Evolutionary conservation across 2,888 invertebrate species (phyloP).

Genomic region (Operophtera brumata): DNA sequence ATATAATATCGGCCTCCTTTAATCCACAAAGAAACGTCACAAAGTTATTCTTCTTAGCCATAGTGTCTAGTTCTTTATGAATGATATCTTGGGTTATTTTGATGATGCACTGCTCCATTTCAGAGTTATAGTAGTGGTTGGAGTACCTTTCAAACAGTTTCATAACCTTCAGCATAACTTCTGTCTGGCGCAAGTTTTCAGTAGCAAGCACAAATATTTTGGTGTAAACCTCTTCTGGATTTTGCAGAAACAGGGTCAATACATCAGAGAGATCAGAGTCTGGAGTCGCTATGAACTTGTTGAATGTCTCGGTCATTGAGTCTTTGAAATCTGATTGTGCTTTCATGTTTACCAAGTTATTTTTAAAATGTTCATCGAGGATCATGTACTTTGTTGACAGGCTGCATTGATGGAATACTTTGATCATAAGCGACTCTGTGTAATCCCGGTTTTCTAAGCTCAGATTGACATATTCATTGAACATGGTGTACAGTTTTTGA

Average conservation of each 20-base stretch:
- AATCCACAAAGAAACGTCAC: conserved; percentile 55
- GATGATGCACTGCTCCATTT: conserved; percentile 61
- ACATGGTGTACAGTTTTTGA: conserved; percentile 45
- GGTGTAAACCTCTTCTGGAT: conserved; percentile 53
- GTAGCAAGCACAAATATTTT: conserved; percentile 60
- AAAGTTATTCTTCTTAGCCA: conserved; percentile 50
- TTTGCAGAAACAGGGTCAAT: conserved; percentile 61
- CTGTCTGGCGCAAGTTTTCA: conserved; percentile 56
- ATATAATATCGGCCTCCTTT: conserved; percentile 49
- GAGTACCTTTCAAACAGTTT: conserved; percentile 53
- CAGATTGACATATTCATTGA: conserved; percentile 40
- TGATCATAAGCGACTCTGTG: conserved; percentile 45
- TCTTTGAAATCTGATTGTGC: conserved; percentile 46
- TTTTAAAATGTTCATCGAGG: conserved; percentile 51
- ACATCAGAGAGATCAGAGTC: conserved; percentile 54
- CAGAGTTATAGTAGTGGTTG: conserved; percentile 56
- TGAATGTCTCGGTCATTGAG: conserved; percentile 59
- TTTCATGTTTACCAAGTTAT: conserved; percentile 47
- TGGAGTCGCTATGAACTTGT: conserved; percentile 55
- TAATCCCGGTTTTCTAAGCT: conserved; percentile 40
- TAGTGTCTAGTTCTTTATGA: conserved; percentile 43
- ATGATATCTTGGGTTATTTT: conserved; percentile 48
- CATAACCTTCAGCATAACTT: conserved; percentile 62
- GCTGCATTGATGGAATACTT: conserved; percentile 54
- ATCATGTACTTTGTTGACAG: conserved; percentile 47